Evolutionary conservation across 2,113 vertebrate species (phyloP).

Genomic region (Panthera tigris): DNA sequence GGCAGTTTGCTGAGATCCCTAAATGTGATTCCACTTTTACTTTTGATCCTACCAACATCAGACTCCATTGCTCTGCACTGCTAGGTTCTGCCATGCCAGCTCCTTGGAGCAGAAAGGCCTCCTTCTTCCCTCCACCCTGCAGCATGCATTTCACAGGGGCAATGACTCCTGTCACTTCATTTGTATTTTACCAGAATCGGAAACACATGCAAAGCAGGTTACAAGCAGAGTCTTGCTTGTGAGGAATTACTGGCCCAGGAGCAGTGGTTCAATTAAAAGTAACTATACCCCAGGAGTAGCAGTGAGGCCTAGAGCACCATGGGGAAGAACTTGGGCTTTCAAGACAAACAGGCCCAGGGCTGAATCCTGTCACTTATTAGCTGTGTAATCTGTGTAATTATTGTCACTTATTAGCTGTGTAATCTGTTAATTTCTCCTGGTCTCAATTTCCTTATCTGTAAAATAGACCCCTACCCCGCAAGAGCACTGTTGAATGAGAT

Average conservation of each 20-base stretch:
- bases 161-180: neutral
- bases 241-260: neutral
- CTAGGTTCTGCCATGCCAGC: too few species aligned
- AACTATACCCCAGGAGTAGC: too few species aligned
- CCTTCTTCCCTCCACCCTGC: fast-evolving
- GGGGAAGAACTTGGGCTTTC: neutral
- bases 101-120: neutral
- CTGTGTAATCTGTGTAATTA: too few species aligned
- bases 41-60: neutral
- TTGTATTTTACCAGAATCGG: neutral
- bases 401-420: neutral
- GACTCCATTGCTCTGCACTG: neutral
- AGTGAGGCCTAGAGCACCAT: neutral
- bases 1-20: neutral
- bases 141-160: neutral
- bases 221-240: neutral
- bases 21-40: neutral
- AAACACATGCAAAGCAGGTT: neutral
- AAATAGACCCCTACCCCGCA: neutral
- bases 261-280: neutral
- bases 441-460: neutral
- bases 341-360: neutral
- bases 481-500: neutral
- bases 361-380: neutral
- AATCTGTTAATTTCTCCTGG: neutral